Percentiles rank a stretch among this genome's conserved stretches.
phyloP scores from a whole-genome alignment of 2,797 vertebrate species.

The Pangasius macronema region DNA sequence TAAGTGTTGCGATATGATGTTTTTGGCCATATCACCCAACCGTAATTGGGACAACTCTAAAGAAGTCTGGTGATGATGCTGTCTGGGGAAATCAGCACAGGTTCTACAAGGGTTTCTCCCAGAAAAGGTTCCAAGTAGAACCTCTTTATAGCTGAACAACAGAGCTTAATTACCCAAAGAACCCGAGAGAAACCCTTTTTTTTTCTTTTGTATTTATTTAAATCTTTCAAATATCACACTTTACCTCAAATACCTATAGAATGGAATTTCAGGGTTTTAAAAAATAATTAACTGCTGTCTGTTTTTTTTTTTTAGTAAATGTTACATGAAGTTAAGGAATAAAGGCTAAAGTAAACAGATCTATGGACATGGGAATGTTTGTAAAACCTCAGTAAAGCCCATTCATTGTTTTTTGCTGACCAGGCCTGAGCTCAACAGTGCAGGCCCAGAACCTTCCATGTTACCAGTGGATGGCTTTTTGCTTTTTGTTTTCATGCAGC shows the following conservation, averaged over 20 bases:
- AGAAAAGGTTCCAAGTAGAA: background rate
- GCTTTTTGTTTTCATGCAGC: constrained; percentile 5
- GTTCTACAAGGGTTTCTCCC: background rate
- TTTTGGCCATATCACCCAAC: background rate
- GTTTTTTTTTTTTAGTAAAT: background rate
- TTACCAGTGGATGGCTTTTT: background rate
- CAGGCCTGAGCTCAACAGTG: background rate
- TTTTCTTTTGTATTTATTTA: background rate
- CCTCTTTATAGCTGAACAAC: background rate
- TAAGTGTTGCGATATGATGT: background rate
- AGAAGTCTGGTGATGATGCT: background rate
- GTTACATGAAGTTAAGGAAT: background rate
- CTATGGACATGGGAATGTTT: background rate
- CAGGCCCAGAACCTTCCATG: background rate
- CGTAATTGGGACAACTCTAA: background rate
- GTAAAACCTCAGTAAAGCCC: background rate
- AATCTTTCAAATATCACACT: no score
- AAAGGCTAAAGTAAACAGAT: background rate
- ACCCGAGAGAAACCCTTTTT: background rate
- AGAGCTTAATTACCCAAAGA: background rate
- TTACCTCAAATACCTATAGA: background rate
- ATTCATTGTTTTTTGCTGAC: constrained; percentile 10
- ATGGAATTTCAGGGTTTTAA: background rate
- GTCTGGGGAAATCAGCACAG: background rate
- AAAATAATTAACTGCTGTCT: background rate